Conservation (phyloP, 92 coral and sea anemone genomes). For the Porites cylindrica region DNA sequence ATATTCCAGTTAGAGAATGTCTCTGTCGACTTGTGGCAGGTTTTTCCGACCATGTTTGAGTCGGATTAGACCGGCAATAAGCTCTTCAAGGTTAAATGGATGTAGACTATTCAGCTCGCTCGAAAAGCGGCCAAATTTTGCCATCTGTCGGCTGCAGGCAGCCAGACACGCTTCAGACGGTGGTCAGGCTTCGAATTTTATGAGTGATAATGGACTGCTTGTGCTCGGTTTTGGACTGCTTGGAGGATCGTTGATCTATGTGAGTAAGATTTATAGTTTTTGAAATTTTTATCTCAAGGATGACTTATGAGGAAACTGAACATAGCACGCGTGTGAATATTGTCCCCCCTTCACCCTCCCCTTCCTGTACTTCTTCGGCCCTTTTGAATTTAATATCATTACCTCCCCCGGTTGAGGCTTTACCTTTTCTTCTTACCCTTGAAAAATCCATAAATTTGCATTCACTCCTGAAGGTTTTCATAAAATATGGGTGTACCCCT, state of each 20-base stretch:
- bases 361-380: too few species aligned
- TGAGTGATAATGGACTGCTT: constrained; percentile 68
- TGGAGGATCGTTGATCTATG: constrained; percentile 76
- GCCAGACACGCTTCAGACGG: constrained; percentile 36
- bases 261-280: constrained; percentile 53
- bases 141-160: constrained; percentile 24
- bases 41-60: constrained; percentile 82
- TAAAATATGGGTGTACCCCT: too few species aligned
- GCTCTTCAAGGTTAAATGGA: constrained; percentile 27
- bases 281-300: neutral
- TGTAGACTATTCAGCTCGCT: constrained; percentile 66
- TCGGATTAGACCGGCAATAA: constrained; percentile 68
- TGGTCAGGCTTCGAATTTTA: neutral
- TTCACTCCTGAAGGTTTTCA: too few species aligned
- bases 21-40: constrained; percentile 71
- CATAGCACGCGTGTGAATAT: too few species aligned
- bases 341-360: too few species aligned
- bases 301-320: neutral
- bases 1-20: constrained; percentile 41
- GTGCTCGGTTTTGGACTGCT: constrained; percentile 73
- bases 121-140: constrained; percentile 48
- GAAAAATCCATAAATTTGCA: too few species aligned
- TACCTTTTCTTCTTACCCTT: too few species aligned
- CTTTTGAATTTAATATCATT: too few species aligned
- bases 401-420: too few species aligned